Base-by-base conservation (phyloP, 2,113 vertebrate species). In the Rhinichthys klamathensis region DNA sequence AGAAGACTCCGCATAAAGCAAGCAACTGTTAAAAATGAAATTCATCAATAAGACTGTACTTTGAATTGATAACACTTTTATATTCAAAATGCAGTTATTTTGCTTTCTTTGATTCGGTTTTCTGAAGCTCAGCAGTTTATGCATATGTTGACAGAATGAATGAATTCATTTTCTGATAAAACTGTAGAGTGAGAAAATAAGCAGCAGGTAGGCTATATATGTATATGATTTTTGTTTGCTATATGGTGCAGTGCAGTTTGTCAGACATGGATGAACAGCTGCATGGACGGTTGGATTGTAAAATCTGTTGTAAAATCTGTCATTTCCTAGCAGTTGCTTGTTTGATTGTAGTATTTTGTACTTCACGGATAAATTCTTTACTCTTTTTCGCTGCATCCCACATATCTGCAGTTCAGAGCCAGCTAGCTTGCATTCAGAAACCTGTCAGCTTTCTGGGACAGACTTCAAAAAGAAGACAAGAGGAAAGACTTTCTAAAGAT, bases 381-480 rank as follows among this genome's bases (percentile, higher is more conserved):
- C 35, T 41, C 67, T 69, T 79, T 75, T 91, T 89, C 73, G 30
- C 35, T 27, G 38, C 74, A 21, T 54, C 30, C 44, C 72, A 44
- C 4, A 76, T 61, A 49, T 72, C 13, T 46, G 69, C 80, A 91
- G 78, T 5, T 46, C 83, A 77, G 89, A 90, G 91, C 87, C 83
- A 77, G 86, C 91, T 90, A 89, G 83, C 90, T 82, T 89, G 86
- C 83, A 87, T 89, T 87, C 87, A 75, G 88, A 87, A 65, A 84
- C 87, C 90, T 89, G 89, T 88, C 91, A 90, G 91, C 90, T 93
- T 93, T 93, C 92, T 93, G 90, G 92, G 89, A 93, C 90, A 93
- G 92, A 93, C 92, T 92, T 94, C 88, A 93, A 93, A 90, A 90
- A 86, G 88, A 88, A 91, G 90, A 83, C 87, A 85, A 81, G 76